Evolutionary conservation across 2,888 invertebrate species (phyloP).

Genomic region (Parapristionchus giblindavisi): DNA sequence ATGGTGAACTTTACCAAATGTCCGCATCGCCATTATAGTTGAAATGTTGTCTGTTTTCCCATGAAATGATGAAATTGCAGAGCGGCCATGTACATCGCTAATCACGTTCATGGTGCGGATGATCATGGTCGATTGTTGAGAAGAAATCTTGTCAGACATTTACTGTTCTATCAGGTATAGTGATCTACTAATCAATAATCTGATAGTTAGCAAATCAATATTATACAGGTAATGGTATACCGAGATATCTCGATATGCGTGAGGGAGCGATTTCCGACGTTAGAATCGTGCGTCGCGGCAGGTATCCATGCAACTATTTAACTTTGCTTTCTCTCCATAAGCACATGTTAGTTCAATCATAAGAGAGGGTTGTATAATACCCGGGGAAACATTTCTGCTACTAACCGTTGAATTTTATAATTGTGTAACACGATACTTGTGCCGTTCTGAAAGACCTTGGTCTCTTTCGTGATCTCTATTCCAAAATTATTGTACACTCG

Average conservation of each 20-base stretch:
- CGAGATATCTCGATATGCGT: conserved; percentile 20
- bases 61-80: neutral
- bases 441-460: no score
- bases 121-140: conserved; percentile 10
- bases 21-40: no score
- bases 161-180: conserved; percentile 27
- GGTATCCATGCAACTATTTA: neutral
- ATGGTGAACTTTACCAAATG: no score
- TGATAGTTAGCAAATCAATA: neutral
- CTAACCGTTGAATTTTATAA: no score
- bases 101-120: conserved; percentile 22
- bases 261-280: conserved; percentile 32
- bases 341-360: no score
- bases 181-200: neutral
- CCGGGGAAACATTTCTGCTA: no score
- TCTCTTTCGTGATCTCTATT: no score
- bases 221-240: conserved; percentile 25
- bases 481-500: no score
- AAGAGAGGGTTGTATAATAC: no score
- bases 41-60: no score
- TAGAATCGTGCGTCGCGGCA: conserved; percentile 27
- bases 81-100: conserved; percentile 8
- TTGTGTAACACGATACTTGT: no score
- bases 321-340: no score
- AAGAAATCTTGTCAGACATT: conserved; percentile 25